Conservation (phyloP, 2,113 vertebrate species). For the Thymallus thymallus region DNA sequence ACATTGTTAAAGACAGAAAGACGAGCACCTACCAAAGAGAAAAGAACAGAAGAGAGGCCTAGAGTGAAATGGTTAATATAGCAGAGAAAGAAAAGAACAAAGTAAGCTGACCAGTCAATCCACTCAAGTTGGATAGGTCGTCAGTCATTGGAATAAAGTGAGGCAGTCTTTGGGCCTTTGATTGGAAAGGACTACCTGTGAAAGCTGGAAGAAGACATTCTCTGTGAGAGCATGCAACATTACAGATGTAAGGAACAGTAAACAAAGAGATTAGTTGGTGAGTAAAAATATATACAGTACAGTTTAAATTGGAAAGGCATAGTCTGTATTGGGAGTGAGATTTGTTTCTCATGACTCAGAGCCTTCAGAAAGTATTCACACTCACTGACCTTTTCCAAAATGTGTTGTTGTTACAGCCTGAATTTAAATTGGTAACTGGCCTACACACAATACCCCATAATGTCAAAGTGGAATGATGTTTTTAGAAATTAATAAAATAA, state of each 20-base stretch:
- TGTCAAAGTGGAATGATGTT: too few species aligned
- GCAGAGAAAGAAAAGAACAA: constrained; percentile 19
- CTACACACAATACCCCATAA: too few species aligned
- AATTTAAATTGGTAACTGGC: too few species aligned
- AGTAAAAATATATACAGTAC: constrained; percentile 13
- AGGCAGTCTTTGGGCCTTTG: constrained; percentile 81
- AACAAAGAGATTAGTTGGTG: not conserved
- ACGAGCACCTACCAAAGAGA: too few species aligned
- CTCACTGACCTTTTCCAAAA: too few species aligned
- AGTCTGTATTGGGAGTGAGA: not conserved
- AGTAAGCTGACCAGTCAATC: constrained; percentile 80
- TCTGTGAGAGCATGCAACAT: constrained; percentile 35
- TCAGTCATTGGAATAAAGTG: constrained; percentile 73
- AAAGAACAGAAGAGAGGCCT: too few species aligned
- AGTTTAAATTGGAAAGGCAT: constrained; percentile 23
- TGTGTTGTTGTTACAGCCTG: too few species aligned
- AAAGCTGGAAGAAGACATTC: constrained; percentile 75
- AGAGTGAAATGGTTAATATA: not conserved
- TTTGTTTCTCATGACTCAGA: not conserved
- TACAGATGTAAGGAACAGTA: not conserved
- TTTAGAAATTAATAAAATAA: too few species aligned
- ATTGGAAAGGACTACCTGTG: constrained; percentile 79
- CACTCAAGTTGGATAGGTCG: constrained; percentile 85
- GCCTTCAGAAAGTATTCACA: too few species aligned
- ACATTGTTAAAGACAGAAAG: too few species aligned